Base-by-base conservation (phyloP, 2,888 invertebrate genomes). In the Alloplasta piceator region DNA sequence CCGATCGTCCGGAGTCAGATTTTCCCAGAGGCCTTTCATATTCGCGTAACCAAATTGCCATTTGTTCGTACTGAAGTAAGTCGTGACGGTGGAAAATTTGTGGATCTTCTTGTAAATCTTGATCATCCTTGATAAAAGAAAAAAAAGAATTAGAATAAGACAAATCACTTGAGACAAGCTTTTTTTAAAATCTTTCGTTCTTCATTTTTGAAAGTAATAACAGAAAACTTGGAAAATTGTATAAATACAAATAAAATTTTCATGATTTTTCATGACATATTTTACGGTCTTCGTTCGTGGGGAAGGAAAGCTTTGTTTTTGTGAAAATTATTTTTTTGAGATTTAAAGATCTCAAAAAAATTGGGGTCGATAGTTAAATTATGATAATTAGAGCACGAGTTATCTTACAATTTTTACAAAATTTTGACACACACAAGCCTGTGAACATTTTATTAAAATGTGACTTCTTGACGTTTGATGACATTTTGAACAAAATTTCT, bases 71-170 rank as follows among this genome's bases (percentile, higher is more conserved):
- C 93, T 93, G 86, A 94, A 94, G 88, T 93, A 94, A n/a, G 92
- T 89, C 66, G 94, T 89, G 0, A 92, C 91, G 14, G 89, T 87
- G 39, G 93, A 89, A 6, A 93, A 92, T 82, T 92, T 92, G 83
- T 93, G 93, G 70, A 94, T 91, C 84, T 92, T 93, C 76, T 90
- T 92, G 84, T 94, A 94, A 12, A 93, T 90, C 83, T 92, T 93
- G 60, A 93, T 90, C 89, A 93, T 91, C 82, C 94, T 94, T 82
- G 43, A 70, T 26, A 68, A 2, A 14, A 71, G n/a, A 43, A 70
- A 61, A 41, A 64, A 52, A 41, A 36, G 3, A 4, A 66, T 9
- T 56, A 56, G 26, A 26, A 26, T 3, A 26, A 26, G 26, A 66
- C 14, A 52, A 55, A n/a, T n/a, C n/a, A n/a, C n/a, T 61, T 41